Evolutionary conservation across 1,140 invertebrate genomes (phyloP).

Genomic region (Anastatus disparis): DNA sequence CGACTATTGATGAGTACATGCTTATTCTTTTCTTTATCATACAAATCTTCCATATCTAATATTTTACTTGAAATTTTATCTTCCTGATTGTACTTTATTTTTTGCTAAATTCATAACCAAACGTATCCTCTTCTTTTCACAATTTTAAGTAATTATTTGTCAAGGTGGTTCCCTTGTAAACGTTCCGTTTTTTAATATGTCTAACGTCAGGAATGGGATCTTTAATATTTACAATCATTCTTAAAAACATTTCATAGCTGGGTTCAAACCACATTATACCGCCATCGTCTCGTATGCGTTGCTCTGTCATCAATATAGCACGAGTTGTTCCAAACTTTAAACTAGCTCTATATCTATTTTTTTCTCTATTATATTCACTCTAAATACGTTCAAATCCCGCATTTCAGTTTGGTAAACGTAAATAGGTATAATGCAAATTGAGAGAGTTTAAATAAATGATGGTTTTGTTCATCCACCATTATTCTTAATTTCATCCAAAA

Average conservation of each 20-base stretch:
- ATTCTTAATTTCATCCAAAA: conserved; percentile 17
- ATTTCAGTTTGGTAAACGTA: conserved; percentile 23
- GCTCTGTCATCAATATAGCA: neutral
- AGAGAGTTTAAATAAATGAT: conserved; percentile 10
- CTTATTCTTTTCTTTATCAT: too few species aligned
- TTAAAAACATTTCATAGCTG: neutral
- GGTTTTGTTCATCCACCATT: neutral
- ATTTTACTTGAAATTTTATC: too few species aligned
- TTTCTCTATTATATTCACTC: conserved; percentile 11
- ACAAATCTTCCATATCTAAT: too few species aligned
- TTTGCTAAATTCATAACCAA: too few species aligned
- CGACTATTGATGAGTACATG: too few species aligned
- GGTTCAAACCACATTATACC: neutral
- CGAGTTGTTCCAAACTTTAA: neutral
- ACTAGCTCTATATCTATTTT: conserved; percentile 15
- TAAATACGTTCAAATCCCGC: conserved; percentile 11
- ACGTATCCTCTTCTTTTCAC: too few species aligned
- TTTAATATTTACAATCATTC: neutral
- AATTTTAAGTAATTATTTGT: too few species aligned
- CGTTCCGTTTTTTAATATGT: too few species aligned
- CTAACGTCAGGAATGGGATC: too few species aligned
- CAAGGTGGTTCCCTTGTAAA: too few species aligned
- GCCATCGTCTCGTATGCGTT: neutral
- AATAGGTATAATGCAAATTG: conserved; percentile 17
- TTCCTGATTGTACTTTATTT: too few species aligned